phyloP scores from a whole-genome alignment of 2,888 invertebrate genomes.

The Tiphia femorata region DNA sequence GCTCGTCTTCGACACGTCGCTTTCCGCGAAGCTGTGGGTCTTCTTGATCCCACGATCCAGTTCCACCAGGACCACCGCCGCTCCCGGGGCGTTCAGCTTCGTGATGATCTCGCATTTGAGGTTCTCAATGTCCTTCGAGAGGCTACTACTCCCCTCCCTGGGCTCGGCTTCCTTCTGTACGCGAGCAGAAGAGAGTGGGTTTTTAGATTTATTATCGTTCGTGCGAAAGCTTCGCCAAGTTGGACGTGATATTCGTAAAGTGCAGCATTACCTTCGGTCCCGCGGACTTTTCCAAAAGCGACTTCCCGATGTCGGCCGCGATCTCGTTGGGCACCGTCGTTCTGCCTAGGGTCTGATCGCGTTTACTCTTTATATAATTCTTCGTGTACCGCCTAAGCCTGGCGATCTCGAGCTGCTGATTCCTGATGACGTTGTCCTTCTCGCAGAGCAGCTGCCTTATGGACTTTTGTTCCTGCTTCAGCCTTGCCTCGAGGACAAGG shows the following conservation, averaged over 20 bases:
- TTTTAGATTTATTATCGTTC: background rate
- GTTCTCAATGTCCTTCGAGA: constrained; percentile 59
- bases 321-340: constrained; percentile 25
- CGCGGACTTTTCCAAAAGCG: constrained; percentile 21
- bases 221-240: too few species aligned
- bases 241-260: too few species aligned
- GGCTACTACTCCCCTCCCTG: constrained; percentile 47
- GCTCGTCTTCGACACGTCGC: constrained; percentile 70
- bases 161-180: constrained; percentile 33
- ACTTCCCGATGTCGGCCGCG: constrained; percentile 26
- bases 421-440: constrained; percentile 79
- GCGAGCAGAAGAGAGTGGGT: background rate
- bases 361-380: constrained; percentile 74
- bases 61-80: constrained; percentile 24
- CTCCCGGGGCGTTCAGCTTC: constrained; percentile 46
- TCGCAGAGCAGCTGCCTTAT: constrained; percentile 78
- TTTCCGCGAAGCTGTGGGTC: constrained; percentile 64
- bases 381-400: constrained; percentile 72
- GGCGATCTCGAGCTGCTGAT: constrained; percentile 78
- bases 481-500: constrained; percentile 79
- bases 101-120: constrained; percentile 63
- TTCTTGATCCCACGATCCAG: constrained; percentile 55
- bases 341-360: constrained; percentile 62
- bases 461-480: constrained; percentile 80
- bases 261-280: constrained; percentile 31